A percentile compares a stretch with the other conserved stretches of the same genome.
Conservation (phyloP, 2,888 invertebrate species). For the Punctoribates punctum region DNA sequence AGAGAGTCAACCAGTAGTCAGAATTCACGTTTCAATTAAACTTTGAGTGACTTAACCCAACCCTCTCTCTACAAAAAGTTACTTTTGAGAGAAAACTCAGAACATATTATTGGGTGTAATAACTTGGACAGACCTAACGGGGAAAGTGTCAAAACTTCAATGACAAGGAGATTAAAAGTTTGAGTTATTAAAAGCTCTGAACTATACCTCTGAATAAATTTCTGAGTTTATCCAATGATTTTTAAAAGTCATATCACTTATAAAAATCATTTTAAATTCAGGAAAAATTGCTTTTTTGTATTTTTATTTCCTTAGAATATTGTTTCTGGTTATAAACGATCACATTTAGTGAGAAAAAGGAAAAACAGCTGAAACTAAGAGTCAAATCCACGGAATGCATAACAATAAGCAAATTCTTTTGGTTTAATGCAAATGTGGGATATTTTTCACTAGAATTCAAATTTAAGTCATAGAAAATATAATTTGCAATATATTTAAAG, state of each 20-base stretch:
- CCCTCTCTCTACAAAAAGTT: background rate
- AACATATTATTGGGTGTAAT: too few relatives aligned
- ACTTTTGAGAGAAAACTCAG: too few relatives aligned
- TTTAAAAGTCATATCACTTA: too few relatives aligned
- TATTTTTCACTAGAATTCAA: too few relatives aligned
- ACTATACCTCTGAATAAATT: background rate
- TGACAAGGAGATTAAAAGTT: too few relatives aligned
- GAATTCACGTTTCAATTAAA: background rate
- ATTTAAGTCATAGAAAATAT: background rate
- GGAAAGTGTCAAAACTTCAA: too few relatives aligned
- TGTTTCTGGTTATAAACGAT: constrained; percentile 2
- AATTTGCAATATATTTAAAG: background rate
- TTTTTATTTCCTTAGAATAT: too few relatives aligned
- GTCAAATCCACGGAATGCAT: background rate
- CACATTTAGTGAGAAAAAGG: background rate
- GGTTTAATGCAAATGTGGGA: too few relatives aligned
- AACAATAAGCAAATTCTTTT: background rate
- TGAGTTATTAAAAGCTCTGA: background rate
- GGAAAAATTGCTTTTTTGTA: too few relatives aligned
- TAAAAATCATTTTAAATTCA: too few relatives aligned
- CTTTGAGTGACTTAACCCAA: background rate
- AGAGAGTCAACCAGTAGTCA: background rate
- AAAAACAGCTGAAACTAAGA: constrained; percentile 6
- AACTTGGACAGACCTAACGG: too few relatives aligned
- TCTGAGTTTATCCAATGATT: background rate